Evolutionary conservation across 2,797 vertebrate species (phyloP), one percentile per base, ranked within the genome.

Genomic region (Astyanax mexicanus): DNA sequence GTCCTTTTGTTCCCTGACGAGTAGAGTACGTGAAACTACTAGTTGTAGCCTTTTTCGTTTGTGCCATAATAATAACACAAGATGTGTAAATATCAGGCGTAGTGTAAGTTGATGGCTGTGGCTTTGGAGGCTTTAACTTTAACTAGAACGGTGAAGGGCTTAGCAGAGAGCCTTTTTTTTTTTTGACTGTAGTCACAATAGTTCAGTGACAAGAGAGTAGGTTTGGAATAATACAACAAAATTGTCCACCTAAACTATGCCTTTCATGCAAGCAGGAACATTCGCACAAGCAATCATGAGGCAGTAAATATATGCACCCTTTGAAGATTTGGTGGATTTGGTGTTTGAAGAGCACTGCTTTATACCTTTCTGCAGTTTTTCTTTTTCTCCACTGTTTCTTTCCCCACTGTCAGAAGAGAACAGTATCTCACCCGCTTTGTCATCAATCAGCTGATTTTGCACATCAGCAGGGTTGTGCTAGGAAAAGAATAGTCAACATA

Each of bases 61-160:
- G 84, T 91, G 87, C 89, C 89, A 89, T 83, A 80, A 84, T 83
- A 80, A 84, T 88, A 88, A 87, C 83, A 86, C 86, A 40, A 21
- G n/a, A 74, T 71, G 5, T 76, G 77, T 55, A 72, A 69, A 57
- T 75, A 69, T 85, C 84, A 81, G 58, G 71, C 66, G 60, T 78
- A 68, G 68, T 76, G 51, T 75, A 75, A 69, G 45, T 80, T 71
- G 74, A 42, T 81, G 69, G 68, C 72, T 81, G 71, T 81, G 82
- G 29, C 66, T 60, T n/a, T n/a, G 23, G 23, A 69, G 77, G 77
- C 69, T 72, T 66, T 72, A 66, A 68, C 67, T 80, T 67, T 68
- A n/a, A n/a, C n/a, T n/a, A 35, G 13, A 72, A 55, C 23, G 65
- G 72, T 71, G 61, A 78, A 68, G 68, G 69, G 80, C 72, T 73